Conservation (phyloP, 2,113 vertebrate genomes). For the Aleadryas rufinucha region DNA sequence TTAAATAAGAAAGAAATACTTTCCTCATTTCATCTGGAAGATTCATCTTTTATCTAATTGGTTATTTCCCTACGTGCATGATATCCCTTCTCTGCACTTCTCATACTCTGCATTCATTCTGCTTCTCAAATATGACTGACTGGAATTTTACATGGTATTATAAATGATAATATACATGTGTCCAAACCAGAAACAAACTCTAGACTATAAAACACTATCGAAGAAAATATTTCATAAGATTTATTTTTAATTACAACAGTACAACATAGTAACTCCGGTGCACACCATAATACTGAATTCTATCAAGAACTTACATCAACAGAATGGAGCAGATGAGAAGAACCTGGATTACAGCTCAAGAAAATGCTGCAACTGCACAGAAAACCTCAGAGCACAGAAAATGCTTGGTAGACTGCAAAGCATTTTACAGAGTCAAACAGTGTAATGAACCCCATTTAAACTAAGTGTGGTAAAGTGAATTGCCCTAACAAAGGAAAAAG, state of each 20-base stretch:
- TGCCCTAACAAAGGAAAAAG: not conserved
- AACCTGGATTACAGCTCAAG: not conserved
- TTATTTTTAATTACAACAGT: not conserved
- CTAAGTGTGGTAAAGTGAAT: not conserved
- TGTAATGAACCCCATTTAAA: not conserved
- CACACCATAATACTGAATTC: not conserved
- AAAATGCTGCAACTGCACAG: not conserved
- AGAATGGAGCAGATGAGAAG: not conserved
- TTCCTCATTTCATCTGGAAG: not conserved
- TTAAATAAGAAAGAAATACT: not conserved
- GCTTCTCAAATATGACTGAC: not conserved
- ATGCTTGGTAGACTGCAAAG: not conserved
- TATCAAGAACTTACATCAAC: not conserved
- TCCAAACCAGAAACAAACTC: not conserved
- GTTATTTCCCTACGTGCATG: not conserved
- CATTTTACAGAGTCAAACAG: not conserved
- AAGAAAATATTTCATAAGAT: not conserved
- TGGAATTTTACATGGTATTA: not conserved
- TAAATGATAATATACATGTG: fast-evolving
- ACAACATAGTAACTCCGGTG: not conserved
- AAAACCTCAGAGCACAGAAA: not conserved
- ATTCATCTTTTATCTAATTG: not conserved
- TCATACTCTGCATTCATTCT: not conserved
- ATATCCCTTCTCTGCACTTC: not conserved
- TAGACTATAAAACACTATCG: not conserved